Conservation (phyloP, 2,888 invertebrate species). For the Argynnis bischoffii region DNA sequence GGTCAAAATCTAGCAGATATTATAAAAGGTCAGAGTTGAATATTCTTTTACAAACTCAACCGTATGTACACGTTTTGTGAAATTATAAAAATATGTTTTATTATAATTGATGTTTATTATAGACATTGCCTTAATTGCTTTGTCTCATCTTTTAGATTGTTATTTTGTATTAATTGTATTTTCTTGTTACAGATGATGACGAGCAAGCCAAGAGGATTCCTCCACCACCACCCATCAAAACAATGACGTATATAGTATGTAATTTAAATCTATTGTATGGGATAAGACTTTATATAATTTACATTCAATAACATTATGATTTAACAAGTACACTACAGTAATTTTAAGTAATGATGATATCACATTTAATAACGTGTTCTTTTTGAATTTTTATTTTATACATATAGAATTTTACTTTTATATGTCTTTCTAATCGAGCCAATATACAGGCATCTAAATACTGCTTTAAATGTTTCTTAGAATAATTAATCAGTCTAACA, state of each 20-base stretch:
- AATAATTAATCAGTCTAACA: no score
- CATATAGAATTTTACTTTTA: no score
- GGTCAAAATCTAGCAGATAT: background rate
- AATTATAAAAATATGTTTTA: background rate
- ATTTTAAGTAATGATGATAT: no score
- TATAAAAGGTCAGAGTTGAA: background rate
- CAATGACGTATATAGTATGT: slow-evolving; percentile 88
- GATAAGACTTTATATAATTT: background rate
- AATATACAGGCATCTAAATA: no score
- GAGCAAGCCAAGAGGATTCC: slow-evolving; percentile 86
- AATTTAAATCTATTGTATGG: slow-evolving; percentile 12
- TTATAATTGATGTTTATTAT: background rate
- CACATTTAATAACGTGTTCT: no score
- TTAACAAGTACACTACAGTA: no score
- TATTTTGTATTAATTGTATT: slow-evolving; percentile 13
- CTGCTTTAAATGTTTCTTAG: no score
- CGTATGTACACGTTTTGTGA: background rate
- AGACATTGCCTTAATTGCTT: background rate
- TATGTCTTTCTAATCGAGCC: no score
- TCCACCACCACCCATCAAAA: slow-evolving; percentile 87
- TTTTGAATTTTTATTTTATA: no score
- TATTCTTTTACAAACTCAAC: background rate
- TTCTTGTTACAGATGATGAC: slow-evolving; percentile 81
- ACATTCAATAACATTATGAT: no score
- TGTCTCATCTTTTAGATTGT: background rate